Percentiles rank a stretch among this genome's conserved stretches.
Conservation (phyloP, 2,113 vertebrate genomes). For the Saccopteryx leptura region DNA sequence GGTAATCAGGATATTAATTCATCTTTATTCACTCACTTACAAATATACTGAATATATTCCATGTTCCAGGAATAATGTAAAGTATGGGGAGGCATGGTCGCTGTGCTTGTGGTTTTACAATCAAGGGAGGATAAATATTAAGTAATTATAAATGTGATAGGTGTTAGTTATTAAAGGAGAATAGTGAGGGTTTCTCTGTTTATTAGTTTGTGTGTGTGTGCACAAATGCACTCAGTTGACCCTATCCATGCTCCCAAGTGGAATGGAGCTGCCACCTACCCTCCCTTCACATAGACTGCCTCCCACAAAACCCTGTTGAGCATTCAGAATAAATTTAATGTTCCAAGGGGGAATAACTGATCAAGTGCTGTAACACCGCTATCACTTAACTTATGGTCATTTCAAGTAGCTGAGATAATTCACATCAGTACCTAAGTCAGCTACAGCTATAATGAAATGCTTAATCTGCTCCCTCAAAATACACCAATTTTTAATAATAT, state of each 20-base stretch:
- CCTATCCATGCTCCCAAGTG: not conserved
- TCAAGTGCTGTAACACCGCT: slow-evolving; percentile 51
- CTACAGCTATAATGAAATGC: slow-evolving; percentile 65
- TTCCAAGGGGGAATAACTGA: slow-evolving; percentile 47
- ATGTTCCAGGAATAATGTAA: not conserved
- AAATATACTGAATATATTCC: not conserved
- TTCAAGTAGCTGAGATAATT: slow-evolving; percentile 60
- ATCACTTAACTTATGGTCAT: slow-evolving; percentile 42
- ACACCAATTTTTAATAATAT: slow-evolving; percentile 71
- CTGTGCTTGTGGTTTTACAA: not conserved
- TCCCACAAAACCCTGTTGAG: slow-evolving; percentile 50
- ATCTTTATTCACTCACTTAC: not conserved
- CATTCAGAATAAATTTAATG: slow-evolving; percentile 62
- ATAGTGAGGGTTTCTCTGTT: not conserved
- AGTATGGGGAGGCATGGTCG: not conserved
- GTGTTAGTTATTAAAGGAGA: not conserved
- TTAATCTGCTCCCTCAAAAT: slow-evolving; percentile 21
- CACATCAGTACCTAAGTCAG: slow-evolving; percentile 52
- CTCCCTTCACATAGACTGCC: not conserved
- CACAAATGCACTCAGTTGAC: accelerated
- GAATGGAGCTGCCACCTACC: not conserved
- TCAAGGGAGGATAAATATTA: not conserved
- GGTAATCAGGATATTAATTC: not conserved
- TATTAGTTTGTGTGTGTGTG: not conserved
- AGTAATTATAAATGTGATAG: not conserved